Evolutionary conservation across 2,888 invertebrate genomes (phyloP).

Genomic region (Orthosia gracilis): DNA sequence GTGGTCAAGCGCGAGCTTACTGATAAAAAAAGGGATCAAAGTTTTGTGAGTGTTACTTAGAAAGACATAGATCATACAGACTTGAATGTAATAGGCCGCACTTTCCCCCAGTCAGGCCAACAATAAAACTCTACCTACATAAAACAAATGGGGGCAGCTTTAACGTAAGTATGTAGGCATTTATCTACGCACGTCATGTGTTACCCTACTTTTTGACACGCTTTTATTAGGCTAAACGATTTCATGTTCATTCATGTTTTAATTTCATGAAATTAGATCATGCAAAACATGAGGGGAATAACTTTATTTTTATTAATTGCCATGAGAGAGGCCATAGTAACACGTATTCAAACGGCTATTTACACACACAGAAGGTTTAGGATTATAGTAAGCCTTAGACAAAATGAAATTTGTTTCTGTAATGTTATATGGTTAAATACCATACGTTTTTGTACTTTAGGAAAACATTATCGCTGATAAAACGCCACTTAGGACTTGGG

Average conservation of each 20-base stretch:
- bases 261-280: conserved; percentile 30
- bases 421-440: no score
- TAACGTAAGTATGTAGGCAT: background rate
- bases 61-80: background rate
- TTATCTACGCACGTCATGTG: conserved; percentile 29
- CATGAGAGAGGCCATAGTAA: background rate
- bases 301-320: background rate
- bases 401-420: no score
- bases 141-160: conserved; percentile 27
- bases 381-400: no score
- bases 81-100: background rate
- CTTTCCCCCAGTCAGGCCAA: background rate
- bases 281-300: background rate
- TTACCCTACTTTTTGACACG: conserved; percentile 41
- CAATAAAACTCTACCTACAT: conserved; percentile 6
- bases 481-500: background rate
- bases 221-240: conserved; percentile 14
- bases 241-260: conserved; percentile 24
- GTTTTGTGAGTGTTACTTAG: background rate
- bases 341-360: no score
- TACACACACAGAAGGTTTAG: no score
- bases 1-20: no score
- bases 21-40: no score
- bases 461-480: no score
- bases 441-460: no score